These are phyloP conservation scores for Anoplolepis gracilipes DNA, from an alignment of 1,140 invertebrate genomes.

Conservation along the genomic window DNA sequence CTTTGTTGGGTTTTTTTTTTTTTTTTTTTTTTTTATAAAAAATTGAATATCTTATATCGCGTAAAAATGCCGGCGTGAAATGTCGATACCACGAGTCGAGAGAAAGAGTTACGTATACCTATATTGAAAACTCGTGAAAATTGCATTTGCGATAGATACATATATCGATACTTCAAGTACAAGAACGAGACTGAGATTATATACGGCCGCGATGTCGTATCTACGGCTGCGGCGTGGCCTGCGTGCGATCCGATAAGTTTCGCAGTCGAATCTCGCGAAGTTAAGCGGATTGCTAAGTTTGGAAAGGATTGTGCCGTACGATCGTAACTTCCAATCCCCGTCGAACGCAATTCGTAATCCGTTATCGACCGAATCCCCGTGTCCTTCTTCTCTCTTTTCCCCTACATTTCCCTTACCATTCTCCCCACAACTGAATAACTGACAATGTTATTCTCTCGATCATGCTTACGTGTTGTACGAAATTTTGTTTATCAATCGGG, in stretches of 20 bases:
- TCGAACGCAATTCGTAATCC: constrained; percentile 46
- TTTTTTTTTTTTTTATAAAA: not conserved
- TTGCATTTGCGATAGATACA: constrained; percentile 1
- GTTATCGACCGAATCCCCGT: constrained; percentile 21
- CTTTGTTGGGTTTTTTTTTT: too few species aligned
- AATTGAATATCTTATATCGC: not conserved
- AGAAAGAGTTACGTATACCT: constrained; percentile 25
- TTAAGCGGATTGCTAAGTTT: constrained; percentile 78
- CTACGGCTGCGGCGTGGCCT: not conserved
- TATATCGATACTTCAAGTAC: not conserved
- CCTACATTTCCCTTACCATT: not conserved
- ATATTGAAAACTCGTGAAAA: constrained; percentile 13
- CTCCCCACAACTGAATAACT: not conserved
- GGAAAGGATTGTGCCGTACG: constrained; percentile 71
- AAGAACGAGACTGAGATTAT: constrained; percentile 12
- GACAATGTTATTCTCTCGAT: not conserved
- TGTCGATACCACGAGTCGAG: not conserved
- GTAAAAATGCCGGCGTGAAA: not conserved
- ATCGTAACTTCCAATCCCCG: constrained; percentile 59
- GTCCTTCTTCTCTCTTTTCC: not conserved
- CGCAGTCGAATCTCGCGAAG: constrained; percentile 68
- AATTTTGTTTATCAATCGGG: constrained; percentile 4
- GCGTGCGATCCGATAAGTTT: constrained; percentile 67
- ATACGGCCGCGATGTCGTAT: constrained; percentile 39
- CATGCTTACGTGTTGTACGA: not conserved